A percentile compares a stretch with the other conserved stretches of the same genome.
Conservation (phyloP, 1,140 invertebrate species). For the Hyles euphorbiae region DNA sequence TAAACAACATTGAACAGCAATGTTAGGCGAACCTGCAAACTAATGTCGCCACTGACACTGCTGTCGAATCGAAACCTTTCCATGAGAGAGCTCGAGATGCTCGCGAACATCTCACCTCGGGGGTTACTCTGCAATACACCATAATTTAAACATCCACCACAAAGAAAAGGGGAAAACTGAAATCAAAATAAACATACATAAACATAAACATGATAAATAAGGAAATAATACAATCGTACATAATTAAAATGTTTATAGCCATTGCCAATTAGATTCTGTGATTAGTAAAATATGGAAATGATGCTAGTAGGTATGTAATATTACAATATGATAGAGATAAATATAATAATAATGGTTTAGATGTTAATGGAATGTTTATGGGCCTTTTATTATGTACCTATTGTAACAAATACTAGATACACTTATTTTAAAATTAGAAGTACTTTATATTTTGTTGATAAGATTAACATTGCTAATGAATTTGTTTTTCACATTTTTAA, state of each 20-base stretch:
- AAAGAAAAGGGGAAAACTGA: conserved; percentile 48
- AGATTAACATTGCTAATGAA: too few relatives aligned
- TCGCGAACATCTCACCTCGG: conserved; percentile 88
- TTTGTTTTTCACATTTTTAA: too few relatives aligned
- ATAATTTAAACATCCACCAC: conserved; percentile 38
- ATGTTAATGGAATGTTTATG: too few relatives aligned
- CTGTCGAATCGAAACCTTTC: conserved; percentile 86
- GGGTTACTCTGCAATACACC: conserved; percentile 79
- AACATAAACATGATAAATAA: conserved; percentile 25
- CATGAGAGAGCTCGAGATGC: conserved; percentile 87
- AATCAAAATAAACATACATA: conserved; percentile 48
- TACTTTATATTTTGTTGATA: too few relatives aligned
- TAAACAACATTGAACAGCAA: conserved; percentile 50
- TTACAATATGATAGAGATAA: too few relatives aligned
- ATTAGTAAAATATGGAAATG: too few relatives aligned
- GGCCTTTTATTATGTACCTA: too few relatives aligned
- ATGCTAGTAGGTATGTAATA: too few relatives aligned
- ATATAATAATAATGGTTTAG: too few relatives aligned
- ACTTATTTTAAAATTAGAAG: too few relatives aligned
- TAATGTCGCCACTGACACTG: conserved; percentile 82
- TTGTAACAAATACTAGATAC: too few relatives aligned
- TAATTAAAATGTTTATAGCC: not conserved
- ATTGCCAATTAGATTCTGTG: too few relatives aligned
- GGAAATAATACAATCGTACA: conserved; percentile 18
- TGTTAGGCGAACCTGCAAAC: conserved; percentile 79